These are phyloP conservation scores for Agonum fuliginosum DNA, from an alignment of 2,888 invertebrate genomes.

Conservation along the genomic window DNA sequence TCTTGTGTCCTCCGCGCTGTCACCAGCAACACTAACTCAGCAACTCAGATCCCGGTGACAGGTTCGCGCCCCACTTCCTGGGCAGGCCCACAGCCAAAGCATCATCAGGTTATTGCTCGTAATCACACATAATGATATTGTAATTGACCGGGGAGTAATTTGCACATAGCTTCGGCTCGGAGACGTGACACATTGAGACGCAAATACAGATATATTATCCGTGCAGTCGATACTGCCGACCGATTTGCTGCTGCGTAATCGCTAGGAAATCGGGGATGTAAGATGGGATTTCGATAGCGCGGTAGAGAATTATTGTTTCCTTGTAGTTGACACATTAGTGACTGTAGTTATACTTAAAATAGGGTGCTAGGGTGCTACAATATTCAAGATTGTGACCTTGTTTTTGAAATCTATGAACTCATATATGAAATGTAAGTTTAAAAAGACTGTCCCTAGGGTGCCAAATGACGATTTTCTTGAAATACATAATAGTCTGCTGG, in stretches of 20 bases:
- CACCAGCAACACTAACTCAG: background rate
- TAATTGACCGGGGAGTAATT: constrained; percentile 52
- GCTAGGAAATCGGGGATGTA: constrained; percentile 2
- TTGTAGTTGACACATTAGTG: too few relatives aligned
- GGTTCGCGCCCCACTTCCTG: constrained; percentile 41
- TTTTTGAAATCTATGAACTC: too few relatives aligned
- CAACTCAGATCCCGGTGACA: background rate
- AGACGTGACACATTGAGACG: too few relatives aligned
- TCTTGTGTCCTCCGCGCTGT: background rate
- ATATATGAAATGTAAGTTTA: too few relatives aligned
- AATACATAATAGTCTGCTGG: too few relatives aligned
- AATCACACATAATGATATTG: constrained; percentile 54
- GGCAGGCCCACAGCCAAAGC: background rate
- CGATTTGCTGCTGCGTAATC: constrained; percentile 7
- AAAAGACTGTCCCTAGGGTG: too few relatives aligned
- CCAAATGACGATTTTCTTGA: too few relatives aligned
- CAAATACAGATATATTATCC: constrained; percentile 42
- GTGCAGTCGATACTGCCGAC: background rate
- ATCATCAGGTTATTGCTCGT: constrained; percentile 55
- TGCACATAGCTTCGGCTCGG: constrained; percentile 44
- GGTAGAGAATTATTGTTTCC: too few relatives aligned
- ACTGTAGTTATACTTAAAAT: too few relatives aligned
- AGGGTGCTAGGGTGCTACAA: too few relatives aligned
- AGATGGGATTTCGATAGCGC: background rate
- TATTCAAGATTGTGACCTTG: too few relatives aligned